A percentile compares a stretch with the other conserved stretches of the same genome.
Evolutionary conservation across 2,113 vertebrate species (phyloP).

Genomic region (Himantopus leucocephalus): DNA sequence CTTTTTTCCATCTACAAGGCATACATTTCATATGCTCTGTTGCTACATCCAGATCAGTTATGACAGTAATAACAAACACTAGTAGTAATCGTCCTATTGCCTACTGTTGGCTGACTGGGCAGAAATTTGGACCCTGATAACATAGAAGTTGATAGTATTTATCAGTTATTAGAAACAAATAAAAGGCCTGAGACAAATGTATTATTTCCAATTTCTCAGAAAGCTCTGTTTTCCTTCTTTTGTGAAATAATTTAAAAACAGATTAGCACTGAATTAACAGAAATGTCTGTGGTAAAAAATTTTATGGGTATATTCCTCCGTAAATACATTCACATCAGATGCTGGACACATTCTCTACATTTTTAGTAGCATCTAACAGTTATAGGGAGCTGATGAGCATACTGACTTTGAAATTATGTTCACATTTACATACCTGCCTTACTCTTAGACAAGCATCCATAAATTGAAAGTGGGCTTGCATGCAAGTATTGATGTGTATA

Average conservation of each 20-base stretch:
- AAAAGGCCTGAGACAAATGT: background rate
- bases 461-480: background rate
- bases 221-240: background rate
- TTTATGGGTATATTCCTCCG: background rate
- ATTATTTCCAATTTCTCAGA: background rate
- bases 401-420: background rate
- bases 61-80: constrained; percentile 1
- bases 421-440: background rate
- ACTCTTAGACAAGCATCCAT: background rate
- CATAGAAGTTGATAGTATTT: background rate
- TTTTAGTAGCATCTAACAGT: background rate
- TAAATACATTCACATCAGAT: background rate
- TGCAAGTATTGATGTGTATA: background rate
- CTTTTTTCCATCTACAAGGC: background rate
- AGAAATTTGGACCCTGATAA: background rate
- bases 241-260: background rate
- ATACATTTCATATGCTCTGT: background rate
- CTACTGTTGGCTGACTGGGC: background rate
- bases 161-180: background rate
- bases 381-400: background rate
- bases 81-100: background rate
- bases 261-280: background rate
- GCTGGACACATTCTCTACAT: background rate
- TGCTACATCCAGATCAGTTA: background rate
- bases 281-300: background rate